Percentiles rank a stretch among this genome's conserved stretches.
phyloP scores from a whole-genome alignment of 2,888 invertebrate species.

The Gibbula magus region DNA sequence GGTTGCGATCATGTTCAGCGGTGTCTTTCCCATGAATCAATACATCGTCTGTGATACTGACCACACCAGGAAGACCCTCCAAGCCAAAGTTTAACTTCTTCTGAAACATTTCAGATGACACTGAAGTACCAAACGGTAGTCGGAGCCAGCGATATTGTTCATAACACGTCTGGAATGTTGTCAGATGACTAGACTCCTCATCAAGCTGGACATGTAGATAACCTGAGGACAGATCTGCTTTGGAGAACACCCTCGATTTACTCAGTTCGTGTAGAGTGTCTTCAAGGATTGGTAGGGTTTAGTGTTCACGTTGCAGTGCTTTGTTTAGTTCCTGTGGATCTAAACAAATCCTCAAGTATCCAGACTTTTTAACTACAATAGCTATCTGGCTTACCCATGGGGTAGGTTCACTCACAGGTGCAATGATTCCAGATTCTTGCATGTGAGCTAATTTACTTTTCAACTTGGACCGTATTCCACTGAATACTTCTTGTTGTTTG shows the following conservation, averaged over 20 bases:
- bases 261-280: slow-evolving; percentile 39
- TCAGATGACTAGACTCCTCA: slow-evolving; percentile 39
- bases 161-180: too few species aligned
- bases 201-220: slow-evolving; percentile 44
- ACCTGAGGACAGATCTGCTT: slow-evolving; percentile 38
- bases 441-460: slow-evolving; percentile 27
- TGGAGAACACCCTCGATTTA: too few species aligned
- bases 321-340: slow-evolving; percentile 28
- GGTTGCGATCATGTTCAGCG: too few species aligned
- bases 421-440: slow-evolving; percentile 27
- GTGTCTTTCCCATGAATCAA: too few species aligned
- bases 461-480: background rate
- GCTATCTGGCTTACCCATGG: slow-evolving; percentile 42
- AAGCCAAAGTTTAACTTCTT: too few species aligned
- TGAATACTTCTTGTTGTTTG: background rate
- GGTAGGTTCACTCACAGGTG: slow-evolving; percentile 37
- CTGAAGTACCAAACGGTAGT: too few species aligned
- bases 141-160: too few species aligned
- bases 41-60: too few species aligned
- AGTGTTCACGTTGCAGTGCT: too few species aligned
- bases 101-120: too few species aligned
- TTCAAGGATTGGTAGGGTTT: slow-evolving; percentile 42
- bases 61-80: too few species aligned
- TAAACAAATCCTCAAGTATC: slow-evolving; percentile 29
- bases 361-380: slow-evolving; percentile 31